Conservation (phyloP, 1,140 invertebrate genomes). For the Neodiprion pinetum region DNA sequence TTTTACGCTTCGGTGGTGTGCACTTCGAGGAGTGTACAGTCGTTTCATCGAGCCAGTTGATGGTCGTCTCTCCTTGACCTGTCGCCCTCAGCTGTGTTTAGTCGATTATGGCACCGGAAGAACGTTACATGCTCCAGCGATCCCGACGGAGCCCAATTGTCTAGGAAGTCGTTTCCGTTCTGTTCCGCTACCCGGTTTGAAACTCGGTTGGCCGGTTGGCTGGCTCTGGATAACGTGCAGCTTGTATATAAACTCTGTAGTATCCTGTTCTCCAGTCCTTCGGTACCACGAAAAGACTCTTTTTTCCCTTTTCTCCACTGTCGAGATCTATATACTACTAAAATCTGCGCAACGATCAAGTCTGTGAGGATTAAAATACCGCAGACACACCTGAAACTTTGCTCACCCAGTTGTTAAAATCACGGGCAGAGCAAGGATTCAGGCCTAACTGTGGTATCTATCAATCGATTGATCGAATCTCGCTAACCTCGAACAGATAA, state of each 20-base stretch:
- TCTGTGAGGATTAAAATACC: conserved; percentile 1
- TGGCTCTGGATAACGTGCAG: no score
- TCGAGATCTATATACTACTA: no score
- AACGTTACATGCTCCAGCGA: conserved; percentile 7
- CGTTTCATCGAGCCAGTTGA: no score
- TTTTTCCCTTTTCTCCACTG: conserved; percentile 3
- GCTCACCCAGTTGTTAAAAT: conserved; percentile 50
- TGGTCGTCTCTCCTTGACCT: neutral
- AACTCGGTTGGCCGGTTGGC: no score
- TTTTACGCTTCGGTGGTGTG: neutral
- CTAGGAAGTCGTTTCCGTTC: neutral
- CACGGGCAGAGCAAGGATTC: conserved; percentile 59
- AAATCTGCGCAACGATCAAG: no score
- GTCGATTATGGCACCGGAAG: conserved; percentile 4
- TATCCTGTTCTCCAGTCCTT: no score
- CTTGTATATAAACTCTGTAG: no score
- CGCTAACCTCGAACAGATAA: neutral
- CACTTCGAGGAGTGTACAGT: no score
- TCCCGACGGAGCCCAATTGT: neutral
- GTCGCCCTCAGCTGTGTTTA: neutral
- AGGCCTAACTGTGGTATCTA: conserved; percentile 53
- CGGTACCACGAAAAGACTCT: no score
- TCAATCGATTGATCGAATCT: neutral
- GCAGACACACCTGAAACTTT: conserved; percentile 61
- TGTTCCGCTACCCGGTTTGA: neutral